Conservation (phyloP, 2,888 invertebrate species). For the Andrena hattorfiana region DNA sequence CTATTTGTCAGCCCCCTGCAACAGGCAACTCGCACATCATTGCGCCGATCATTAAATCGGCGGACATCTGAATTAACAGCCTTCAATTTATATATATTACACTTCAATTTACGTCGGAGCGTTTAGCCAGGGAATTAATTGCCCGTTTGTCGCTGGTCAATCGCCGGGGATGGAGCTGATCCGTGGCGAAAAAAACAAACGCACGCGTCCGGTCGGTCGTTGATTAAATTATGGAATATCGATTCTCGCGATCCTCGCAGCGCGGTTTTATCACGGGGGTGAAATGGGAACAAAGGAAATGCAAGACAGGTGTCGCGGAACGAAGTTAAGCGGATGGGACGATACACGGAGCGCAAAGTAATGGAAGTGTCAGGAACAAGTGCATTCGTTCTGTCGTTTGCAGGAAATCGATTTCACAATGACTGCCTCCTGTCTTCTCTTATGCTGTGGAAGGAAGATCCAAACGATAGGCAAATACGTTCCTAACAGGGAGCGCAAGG, state of each 20-base stretch:
- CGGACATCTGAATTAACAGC: not conserved
- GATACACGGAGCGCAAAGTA: conserved; percentile 70
- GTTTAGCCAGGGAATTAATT: conserved; percentile 5
- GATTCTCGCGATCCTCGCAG: not conserved
- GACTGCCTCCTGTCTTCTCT: conserved; percentile 34
- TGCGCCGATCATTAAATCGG: not conserved
- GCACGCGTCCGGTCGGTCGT: not conserved
- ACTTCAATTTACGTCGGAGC: not conserved
- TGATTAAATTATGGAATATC: conserved; percentile 45
- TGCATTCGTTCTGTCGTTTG: conserved; percentile 71
- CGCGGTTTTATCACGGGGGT: not conserved
- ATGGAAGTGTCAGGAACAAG: conserved; percentile 78
- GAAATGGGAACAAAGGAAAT: conserved; percentile 34
- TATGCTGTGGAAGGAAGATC: conserved; percentile 9
- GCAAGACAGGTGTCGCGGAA: conserved; percentile 58
- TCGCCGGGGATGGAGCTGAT: not conserved
- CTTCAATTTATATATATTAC: not conserved
- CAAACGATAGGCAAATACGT: conserved; percentile 25
- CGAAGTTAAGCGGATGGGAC: conserved; percentile 56
- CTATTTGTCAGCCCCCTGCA: not conserved
- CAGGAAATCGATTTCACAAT: conserved; percentile 70
- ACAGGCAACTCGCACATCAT: not conserved
- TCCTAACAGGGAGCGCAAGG: not conserved
- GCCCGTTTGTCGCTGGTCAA: not conserved
- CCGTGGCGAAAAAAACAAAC: not conserved